A percentile compares a stretch with the other conserved stretches of the same genome.
phyloP scores from a whole-genome alignment of 2,113 vertebrate species.

The Malurus elegans region DNA sequence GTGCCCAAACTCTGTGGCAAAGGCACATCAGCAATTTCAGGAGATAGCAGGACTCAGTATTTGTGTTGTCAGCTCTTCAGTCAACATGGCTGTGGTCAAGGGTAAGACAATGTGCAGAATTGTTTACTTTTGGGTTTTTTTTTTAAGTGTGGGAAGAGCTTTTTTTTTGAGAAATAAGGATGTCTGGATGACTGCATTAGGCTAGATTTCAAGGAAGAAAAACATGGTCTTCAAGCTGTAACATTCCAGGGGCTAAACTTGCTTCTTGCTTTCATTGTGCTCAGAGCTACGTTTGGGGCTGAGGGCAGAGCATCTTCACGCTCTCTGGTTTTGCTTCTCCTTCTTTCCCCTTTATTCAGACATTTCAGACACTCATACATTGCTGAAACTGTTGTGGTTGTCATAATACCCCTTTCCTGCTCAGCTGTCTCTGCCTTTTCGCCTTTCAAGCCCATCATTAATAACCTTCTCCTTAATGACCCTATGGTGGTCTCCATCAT shows the following conservation, averaged over 20 bases:
- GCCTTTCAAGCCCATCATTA: not conserved
- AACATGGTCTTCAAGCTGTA: not conserved
- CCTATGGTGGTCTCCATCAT: rapidly evolving
- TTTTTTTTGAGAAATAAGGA: not conserved
- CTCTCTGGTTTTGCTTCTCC: not conserved
- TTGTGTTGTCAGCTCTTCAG: not conserved
- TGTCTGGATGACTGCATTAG: not conserved
- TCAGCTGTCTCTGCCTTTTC: not conserved
- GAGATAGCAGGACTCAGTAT: not conserved
- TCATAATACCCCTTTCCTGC: not conserved
- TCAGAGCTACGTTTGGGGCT: not conserved
- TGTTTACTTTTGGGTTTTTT: not conserved
- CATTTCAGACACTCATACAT: not conserved
- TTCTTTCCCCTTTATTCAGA: not conserved
- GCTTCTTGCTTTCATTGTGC: not conserved
- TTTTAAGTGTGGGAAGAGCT: not conserved
- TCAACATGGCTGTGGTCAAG: not conserved
- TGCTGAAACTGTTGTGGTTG: not conserved
- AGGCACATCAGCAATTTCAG: not conserved
- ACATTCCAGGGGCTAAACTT: not conserved
- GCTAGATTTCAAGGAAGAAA: not conserved
- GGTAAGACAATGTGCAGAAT: not conserved
- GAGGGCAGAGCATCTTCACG: not conserved
- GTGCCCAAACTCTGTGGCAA: rapidly evolving
- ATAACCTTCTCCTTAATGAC: not conserved